Percentiles rank a stretch among this genome's conserved stretches.
phyloP scores from a whole-genome alignment of 1,140 invertebrate genomes.

The Drosophila pallidifrons region DNA sequence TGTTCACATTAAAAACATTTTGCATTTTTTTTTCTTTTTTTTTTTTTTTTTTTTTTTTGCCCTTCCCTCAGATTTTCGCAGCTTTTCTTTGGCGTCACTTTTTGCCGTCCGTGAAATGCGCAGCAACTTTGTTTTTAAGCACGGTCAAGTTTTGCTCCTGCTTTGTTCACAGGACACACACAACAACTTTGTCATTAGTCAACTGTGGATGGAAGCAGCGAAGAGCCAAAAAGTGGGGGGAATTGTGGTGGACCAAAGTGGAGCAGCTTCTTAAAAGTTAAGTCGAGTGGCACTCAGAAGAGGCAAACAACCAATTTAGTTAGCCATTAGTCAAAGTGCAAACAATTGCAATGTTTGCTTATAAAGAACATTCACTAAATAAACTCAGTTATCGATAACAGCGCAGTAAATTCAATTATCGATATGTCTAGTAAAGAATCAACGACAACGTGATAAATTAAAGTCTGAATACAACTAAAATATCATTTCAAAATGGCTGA shows the following conservation, averaged over 20 bases:
- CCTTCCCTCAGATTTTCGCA: constrained; percentile 18
- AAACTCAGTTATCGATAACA: background rate
- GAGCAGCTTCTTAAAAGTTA: constrained; percentile 40
- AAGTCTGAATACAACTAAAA: too few relatives aligned
- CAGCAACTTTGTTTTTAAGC: constrained; percentile 73
- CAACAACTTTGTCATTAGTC: constrained; percentile 69
- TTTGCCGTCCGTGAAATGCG: constrained; percentile 43
- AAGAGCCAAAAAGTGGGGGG: background rate
- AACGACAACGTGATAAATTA: background rate
- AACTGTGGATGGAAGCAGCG: background rate
- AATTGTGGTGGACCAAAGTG: too few relatives aligned
- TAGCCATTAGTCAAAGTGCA: background rate
- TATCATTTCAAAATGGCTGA: too few relatives aligned
- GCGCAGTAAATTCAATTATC: background rate
- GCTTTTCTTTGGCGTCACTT: constrained; percentile 30
- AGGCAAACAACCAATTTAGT: background rate
- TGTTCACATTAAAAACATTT: constrained; percentile 78
- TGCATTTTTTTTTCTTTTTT: constrained; percentile 54
- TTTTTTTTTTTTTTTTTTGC: constrained; percentile 1
- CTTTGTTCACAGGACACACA: constrained; percentile 33
- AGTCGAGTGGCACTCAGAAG: constrained; percentile 18
- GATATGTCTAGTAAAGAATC: background rate
- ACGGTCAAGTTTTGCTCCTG: constrained; percentile 60
- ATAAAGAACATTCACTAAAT: background rate
- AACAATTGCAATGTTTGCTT: background rate